These are phyloP conservation scores for Oncorhynchus tshawytscha DNA, from an alignment of 2,113 vertebrate genomes.

Conservation along the genomic window DNA sequence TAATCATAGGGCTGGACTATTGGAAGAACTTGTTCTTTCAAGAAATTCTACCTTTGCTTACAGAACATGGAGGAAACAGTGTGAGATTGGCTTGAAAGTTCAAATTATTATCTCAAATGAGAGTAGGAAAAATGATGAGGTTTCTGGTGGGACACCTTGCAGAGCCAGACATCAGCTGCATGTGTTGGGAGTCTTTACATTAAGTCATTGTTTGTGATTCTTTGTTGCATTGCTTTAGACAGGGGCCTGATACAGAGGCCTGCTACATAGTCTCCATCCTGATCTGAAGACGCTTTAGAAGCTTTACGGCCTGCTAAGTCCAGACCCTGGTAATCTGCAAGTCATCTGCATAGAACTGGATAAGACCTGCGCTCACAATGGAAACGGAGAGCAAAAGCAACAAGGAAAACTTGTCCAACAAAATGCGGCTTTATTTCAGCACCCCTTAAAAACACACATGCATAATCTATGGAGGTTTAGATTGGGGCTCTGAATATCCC, in stretches of 20 bases:
- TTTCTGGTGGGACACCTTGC: no score
- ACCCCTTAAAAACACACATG: constrained; percentile 74
- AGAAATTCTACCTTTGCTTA: neutral
- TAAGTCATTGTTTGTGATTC: constrained; percentile 51
- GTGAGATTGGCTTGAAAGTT: no score
- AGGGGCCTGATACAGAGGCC: no score
- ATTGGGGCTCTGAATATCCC: constrained; percentile 66
- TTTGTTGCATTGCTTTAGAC: constrained; percentile 37
- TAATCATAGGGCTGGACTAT: neutral
- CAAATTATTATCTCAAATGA: no score
- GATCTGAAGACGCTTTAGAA: no score
- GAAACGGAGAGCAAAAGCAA: constrained; percentile 63
- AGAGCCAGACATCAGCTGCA: constrained; percentile 45
- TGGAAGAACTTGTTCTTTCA: neutral
- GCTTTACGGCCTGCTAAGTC: constrained; percentile 44
- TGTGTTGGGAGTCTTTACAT: constrained; percentile 1
- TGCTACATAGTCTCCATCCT: no score
- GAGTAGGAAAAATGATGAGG: no score
- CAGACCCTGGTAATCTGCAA: constrained; percentile 59
- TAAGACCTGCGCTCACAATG: constrained; percentile 67
- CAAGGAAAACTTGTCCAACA: constrained; percentile 77
- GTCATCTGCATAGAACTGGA: constrained; percentile 70
- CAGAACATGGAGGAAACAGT: no score
- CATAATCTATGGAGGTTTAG: constrained; percentile 70
- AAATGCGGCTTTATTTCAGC: constrained; percentile 73